Conservation (phyloP, 2,113 vertebrate species). For the Melanerpes aurifrons region DNA sequence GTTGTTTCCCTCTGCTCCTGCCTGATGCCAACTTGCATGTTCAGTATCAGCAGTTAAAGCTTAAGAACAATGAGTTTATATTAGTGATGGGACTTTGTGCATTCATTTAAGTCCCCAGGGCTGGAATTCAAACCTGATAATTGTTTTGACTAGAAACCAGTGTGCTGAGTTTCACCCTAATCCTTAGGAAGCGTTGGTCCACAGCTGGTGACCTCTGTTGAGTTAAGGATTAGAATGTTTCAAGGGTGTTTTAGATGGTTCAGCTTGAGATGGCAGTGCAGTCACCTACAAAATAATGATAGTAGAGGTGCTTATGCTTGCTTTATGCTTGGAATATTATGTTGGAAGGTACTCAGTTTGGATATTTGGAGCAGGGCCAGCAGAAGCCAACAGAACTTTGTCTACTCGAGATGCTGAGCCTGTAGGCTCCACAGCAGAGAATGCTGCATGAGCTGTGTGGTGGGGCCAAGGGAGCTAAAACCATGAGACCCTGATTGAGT, state of each 20-base stretch:
- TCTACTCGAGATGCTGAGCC: background rate
- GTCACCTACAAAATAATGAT: background rate
- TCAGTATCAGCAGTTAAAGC: background rate
- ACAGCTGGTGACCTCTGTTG: background rate
- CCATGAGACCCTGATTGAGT: background rate
- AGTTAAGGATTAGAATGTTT: background rate
- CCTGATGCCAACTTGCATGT: background rate
- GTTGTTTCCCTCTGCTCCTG: background rate
- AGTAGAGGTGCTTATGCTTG: background rate
- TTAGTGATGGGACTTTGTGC: background rate
- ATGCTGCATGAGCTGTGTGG: background rate
- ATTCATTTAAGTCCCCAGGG: background rate
- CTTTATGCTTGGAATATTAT: background rate
- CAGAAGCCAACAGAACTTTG: background rate
- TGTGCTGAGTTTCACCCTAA: background rate
- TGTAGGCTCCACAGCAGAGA: background rate
- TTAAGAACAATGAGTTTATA: background rate
- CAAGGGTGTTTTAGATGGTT: background rate
- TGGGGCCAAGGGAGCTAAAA: background rate
- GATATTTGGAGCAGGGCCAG: background rate
- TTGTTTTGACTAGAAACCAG: background rate
- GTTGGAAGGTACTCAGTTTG: background rate
- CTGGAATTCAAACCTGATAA: background rate
- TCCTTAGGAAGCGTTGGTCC: background rate
- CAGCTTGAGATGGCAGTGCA: background rate